These are phyloP conservation scores for Clitarchus hookeri DNA, from an alignment of 2,888 invertebrate genomes.

Conservation along the genomic window DNA sequence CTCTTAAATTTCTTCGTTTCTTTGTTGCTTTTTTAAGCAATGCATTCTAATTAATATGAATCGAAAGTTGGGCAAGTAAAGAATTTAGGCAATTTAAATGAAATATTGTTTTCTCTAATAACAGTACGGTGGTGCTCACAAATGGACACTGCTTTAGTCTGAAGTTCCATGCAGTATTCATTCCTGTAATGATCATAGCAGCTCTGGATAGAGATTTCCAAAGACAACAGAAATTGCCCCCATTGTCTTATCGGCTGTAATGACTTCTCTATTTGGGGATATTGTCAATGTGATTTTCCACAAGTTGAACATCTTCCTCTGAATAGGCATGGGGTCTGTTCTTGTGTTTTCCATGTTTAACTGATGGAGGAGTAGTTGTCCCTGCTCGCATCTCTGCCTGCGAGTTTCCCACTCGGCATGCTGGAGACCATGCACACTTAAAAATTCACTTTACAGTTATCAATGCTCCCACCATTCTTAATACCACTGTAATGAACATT, in stretches of 20 bases:
- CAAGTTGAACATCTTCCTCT: neutral
- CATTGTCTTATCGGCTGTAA: neutral
- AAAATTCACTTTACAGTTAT: neutral
- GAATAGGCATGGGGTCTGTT: neutral
- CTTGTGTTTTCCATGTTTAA: neutral
- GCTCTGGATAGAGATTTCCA: neutral
- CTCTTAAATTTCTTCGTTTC: too few relatives aligned
- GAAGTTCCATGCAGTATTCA: too few relatives aligned
- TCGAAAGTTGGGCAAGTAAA: too few relatives aligned
- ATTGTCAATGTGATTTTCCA: too few relatives aligned
- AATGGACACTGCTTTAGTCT: too few relatives aligned
- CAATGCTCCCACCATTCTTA: neutral
- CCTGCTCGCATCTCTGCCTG: neutral
- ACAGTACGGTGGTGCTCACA: too few relatives aligned
- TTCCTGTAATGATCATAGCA: too few relatives aligned
- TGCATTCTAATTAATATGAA: too few relatives aligned
- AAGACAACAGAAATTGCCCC: neutral
- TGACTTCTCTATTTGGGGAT: too few relatives aligned
- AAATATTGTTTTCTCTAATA: too few relatives aligned
- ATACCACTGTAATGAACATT: neutral
- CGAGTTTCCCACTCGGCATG: neutral
- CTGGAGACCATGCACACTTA: neutral
- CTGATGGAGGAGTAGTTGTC: conserved; percentile 1
- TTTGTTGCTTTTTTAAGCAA: too few relatives aligned
- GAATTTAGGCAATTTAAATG: too few relatives aligned